phyloP scores from a whole-genome alignment of 2,113 vertebrate genomes.

The Notothenia coriiceps region DNA sequence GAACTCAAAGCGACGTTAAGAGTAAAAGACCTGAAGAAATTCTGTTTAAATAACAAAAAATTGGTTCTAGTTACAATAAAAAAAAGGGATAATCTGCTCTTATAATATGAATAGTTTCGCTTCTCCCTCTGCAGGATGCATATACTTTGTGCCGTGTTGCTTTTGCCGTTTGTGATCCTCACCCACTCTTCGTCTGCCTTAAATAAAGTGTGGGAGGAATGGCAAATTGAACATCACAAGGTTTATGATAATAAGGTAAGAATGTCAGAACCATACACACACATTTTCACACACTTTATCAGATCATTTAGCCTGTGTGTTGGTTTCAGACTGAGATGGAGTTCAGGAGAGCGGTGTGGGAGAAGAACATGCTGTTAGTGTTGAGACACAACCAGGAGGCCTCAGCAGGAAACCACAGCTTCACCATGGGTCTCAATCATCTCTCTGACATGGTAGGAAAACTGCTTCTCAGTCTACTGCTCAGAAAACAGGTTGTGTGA shows the following conservation, averaged over 20 bases:
- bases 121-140: conserved; percentile 54
- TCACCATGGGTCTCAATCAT: conserved; percentile 88
- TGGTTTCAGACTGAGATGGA: conserved; percentile 79
- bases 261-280: not conserved
- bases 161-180: conserved; percentile 27
- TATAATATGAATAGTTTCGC: not conserved
- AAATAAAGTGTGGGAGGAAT: conserved; percentile 68
- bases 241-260: conserved; percentile 69
- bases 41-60: no score
- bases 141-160: not conserved
- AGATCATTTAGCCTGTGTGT: conserved; percentile 7
- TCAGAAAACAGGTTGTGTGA: not conserved
- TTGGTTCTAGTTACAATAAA: not conserved
- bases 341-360: conserved; percentile 84
- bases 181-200: conserved; percentile 7
- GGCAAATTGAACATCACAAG: conserved; percentile 68
- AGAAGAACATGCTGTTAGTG: conserved; percentile 85
- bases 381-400: conserved; percentile 87
- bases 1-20: no score
- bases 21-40: no score
- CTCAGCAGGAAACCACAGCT: conserved; percentile 84
- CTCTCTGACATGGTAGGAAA: conserved; percentile 88
- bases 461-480: not conserved
- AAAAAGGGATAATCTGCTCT: not conserved
- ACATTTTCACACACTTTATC: not conserved